A percentile compares a stretch with the other conserved stretches of the same genome.
Conservation (phyloP, 2,113 vertebrate genomes). For the Ochotona princeps region DNA sequence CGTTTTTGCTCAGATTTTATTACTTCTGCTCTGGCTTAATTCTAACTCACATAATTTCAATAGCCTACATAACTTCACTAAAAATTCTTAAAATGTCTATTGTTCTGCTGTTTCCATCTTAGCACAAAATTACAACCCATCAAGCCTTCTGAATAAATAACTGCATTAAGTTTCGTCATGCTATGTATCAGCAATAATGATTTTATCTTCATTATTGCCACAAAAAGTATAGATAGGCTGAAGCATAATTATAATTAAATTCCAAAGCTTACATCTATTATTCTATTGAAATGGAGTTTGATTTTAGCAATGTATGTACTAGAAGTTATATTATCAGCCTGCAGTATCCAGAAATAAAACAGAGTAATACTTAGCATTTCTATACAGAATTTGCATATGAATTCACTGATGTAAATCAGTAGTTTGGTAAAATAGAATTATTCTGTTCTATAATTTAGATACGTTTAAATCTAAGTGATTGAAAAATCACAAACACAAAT, state of each 20-base stretch:
- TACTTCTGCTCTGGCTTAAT: conserved; percentile 47
- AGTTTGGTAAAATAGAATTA: conserved; percentile 14
- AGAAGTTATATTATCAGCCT: background rate
- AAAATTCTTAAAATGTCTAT: conserved; percentile 45
- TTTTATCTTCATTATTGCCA: conserved; percentile 12
- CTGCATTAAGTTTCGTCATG: background rate
- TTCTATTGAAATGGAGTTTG: background rate
- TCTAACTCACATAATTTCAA: conserved; percentile 52
- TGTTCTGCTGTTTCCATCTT: conserved; percentile 23
- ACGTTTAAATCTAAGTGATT: background rate
- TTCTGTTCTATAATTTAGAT: background rate
- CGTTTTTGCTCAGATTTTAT: conserved; percentile 49
- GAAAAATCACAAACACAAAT: background rate
- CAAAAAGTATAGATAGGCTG: conserved; percentile 35
- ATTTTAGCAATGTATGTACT: background rate
- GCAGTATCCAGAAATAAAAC: background rate
- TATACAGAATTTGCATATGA: background rate
- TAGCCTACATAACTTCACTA: conserved; percentile 35
- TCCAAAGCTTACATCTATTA: background rate
- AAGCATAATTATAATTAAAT: conserved; percentile 18
- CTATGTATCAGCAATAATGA: background rate
- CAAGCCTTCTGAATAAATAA: conserved; percentile 56
- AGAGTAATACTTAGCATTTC: background rate
- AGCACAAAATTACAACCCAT: conserved; percentile 33
- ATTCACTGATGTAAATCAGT: background rate